Evolutionary conservation across 92 coral and sea anemone species (phyloP).

Genomic region (Meandrina meandrites): DNA sequence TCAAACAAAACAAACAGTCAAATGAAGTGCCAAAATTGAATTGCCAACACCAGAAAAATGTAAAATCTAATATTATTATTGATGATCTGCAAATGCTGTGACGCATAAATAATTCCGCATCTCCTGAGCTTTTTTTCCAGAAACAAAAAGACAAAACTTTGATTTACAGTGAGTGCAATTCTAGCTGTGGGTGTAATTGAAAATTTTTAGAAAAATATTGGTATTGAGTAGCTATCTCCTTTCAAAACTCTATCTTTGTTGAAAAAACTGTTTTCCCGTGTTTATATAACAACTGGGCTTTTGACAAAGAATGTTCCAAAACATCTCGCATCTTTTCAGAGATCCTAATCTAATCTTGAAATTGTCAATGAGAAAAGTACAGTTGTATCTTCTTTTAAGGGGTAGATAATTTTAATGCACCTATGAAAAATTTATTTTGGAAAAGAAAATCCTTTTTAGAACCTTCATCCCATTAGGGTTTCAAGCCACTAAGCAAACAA

Average conservation of each 20-base stretch:
- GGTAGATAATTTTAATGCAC: neutral
- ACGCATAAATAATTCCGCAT: neutral
- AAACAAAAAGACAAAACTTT: neutral
- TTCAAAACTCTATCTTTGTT: neutral
- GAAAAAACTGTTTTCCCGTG: neutral
- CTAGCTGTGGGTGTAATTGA: neutral
- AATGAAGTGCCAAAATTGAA: neutral
- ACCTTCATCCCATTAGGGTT: conserved; percentile 4
- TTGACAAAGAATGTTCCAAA: neutral
- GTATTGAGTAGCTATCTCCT: neutral
- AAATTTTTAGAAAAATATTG: neutral
- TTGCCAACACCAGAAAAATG: neutral
- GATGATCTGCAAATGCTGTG: neutral
- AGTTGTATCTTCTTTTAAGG: neutral
- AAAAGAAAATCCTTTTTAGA: conserved; percentile 17
- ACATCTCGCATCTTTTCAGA: neutral
- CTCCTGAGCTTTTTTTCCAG: neutral
- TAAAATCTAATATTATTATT: neutral
- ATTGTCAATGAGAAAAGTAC: neutral
- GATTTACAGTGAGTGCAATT: neutral
- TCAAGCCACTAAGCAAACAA: conserved; percentile 15
- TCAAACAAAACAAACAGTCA: neutral
- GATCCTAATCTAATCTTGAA: neutral
- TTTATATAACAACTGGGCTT: conserved; percentile 13
- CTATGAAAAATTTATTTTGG: conserved; percentile 16